A percentile compares a stretch with the other conserved stretches of the same genome.
Evolutionary conservation across 1,140 invertebrate species (phyloP).

Genomic region (Tetramorium alpestre): DNA sequence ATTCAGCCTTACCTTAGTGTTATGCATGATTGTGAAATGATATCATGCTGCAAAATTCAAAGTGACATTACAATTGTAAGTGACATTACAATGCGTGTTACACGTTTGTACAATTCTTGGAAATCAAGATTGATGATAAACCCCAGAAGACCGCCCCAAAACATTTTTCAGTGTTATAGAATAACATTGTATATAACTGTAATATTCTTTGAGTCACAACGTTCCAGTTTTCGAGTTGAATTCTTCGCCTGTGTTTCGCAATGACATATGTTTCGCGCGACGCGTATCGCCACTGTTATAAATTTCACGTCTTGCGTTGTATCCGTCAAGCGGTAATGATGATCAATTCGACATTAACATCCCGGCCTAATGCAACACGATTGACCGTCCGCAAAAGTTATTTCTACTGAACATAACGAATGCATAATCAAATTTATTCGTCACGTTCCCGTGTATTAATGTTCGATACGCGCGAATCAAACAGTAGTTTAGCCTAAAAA

Average conservation of each 20-base stretch:
- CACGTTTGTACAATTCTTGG: neutral
- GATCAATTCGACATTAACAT: constrained; percentile 39
- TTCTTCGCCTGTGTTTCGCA: neutral
- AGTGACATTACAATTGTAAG: constrained; percentile 3
- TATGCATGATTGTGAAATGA: neutral
- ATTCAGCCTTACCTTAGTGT: neutral
- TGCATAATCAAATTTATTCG: neutral
- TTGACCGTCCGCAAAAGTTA: neutral
- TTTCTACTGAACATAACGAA: neutral
- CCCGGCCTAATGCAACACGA: neutral
- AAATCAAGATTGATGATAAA: constrained; percentile 39
- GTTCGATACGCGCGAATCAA: neutral
- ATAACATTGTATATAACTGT: neutral
- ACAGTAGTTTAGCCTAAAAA: neutral
- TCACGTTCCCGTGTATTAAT: neutral
- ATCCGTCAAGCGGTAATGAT: constrained; percentile 14
- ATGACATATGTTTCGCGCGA: neutral
- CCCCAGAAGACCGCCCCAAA: neutral
- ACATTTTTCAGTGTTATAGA: constrained; percentile 23
- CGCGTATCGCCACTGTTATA: neutral
- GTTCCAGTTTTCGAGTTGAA: neutral
- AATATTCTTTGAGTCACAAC: constrained; percentile 5
- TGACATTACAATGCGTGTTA: neutral
- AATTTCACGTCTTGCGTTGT: constrained; percentile 15
- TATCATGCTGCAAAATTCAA: constrained; percentile 5